phyloP scores from a whole-genome alignment of 2,797 vertebrate species.

The Hephaestus fuliginosus region DNA sequence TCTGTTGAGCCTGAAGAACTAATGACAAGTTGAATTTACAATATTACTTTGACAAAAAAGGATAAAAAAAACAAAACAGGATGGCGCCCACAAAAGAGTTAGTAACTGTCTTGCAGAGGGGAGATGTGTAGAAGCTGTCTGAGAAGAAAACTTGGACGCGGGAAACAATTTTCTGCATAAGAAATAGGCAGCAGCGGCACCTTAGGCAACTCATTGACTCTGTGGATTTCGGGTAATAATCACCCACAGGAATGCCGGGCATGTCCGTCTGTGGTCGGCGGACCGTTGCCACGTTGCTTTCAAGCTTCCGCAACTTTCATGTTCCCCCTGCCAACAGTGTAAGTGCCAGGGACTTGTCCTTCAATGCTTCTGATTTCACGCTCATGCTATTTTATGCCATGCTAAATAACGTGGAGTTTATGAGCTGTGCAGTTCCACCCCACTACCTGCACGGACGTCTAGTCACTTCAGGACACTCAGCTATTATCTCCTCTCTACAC shows the following conservation, averaged over 20 bases:
- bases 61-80: not conserved
- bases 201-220: conserved; percentile 67
- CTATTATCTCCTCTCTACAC: not conserved
- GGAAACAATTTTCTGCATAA: conserved; percentile 35
- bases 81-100: conserved; percentile 10
- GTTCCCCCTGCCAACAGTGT: conserved; percentile 43
- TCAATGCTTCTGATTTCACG: conserved; percentile 32
- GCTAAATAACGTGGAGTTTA: conserved; percentile 37
- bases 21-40: not conserved
- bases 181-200: conserved; percentile 53
- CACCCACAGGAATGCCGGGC: conserved; percentile 82
- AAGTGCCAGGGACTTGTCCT: conserved; percentile 53
- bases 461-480: conserved; percentile 25
- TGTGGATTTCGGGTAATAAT: conserved; percentile 81
- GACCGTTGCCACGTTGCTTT: conserved; percentile 65
- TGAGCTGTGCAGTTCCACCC: conserved; percentile 19
- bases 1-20: not conserved
- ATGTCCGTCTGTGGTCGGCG: conserved; percentile 74
- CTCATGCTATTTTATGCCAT: conserved; percentile 19
- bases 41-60: not conserved
- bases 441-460: not conserved
- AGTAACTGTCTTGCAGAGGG: not conserved
- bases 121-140: not conserved
- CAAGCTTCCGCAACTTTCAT: conserved; percentile 63
- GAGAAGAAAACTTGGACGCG: not conserved